phyloP scores from a whole-genome alignment of 2,888 invertebrate genomes.

The Ichneumoninae sp. region DNA sequence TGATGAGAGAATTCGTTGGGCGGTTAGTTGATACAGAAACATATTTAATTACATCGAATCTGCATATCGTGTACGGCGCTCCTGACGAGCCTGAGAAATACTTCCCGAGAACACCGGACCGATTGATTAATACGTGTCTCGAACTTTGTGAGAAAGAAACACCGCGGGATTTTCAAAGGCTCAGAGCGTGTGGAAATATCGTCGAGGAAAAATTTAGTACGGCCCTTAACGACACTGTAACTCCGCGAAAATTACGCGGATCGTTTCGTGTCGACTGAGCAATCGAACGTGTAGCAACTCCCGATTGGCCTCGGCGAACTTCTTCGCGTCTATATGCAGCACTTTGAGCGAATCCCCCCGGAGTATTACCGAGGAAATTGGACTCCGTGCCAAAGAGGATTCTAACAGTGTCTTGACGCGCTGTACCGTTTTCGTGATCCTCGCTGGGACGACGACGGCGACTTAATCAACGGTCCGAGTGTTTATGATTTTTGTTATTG shows the following conservation, averaged over 20 bases:
- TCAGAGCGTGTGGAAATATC: not conserved
- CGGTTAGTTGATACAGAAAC: conserved; percentile 46
- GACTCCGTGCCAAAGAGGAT: conserved; percentile 60
- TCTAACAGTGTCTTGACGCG: conserved; percentile 44
- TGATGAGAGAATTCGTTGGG: conserved; percentile 59
- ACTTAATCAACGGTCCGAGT: conserved; percentile 84
- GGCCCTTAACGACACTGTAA: conserved; percentile 52
- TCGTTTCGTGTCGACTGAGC: conserved; percentile 62
- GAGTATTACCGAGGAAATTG: conserved; percentile 66
- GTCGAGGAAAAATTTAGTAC: not conserved
- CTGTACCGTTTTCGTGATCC: conserved; percentile 68
- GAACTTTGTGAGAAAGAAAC: conserved; percentile 62
- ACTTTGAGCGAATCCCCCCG: conserved; percentile 54
- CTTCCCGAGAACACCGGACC: conserved; percentile 32
- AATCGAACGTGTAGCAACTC: conserved; percentile 70
- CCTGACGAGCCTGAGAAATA: conserved; percentile 49
- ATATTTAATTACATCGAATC: conserved; percentile 58
- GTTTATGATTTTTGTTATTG: conserved; percentile 85
- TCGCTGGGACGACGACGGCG: conserved; percentile 75
- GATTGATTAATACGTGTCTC: conserved; percentile 58
- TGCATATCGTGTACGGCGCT: conserved; percentile 49
- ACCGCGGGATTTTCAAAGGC: not conserved
- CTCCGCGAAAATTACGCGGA: conserved; percentile 55
- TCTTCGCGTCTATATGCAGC: conserved; percentile 8
- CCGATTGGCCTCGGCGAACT: conserved; percentile 47